Percentiles rank a stretch among this genome's conserved stretches.
Evolutionary conservation across 2,888 invertebrate genomes (phyloP).

Genomic region (Drosophila siamana): DNA sequence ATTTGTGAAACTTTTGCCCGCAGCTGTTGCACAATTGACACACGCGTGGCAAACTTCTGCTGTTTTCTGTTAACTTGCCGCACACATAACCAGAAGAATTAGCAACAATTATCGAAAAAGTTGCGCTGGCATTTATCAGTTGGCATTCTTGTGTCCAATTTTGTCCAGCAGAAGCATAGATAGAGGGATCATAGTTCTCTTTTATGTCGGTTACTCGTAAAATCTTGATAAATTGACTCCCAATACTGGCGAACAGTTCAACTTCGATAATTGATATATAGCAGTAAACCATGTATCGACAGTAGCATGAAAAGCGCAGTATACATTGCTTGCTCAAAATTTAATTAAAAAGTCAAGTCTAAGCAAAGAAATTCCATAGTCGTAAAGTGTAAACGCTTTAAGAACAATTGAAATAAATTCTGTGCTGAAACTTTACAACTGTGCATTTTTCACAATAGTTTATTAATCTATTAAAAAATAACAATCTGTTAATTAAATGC

Average conservation of each 20-base stretch:
- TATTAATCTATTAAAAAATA: too few relatives aligned
- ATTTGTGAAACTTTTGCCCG: slow-evolving; percentile 76
- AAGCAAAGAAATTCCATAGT: too few relatives aligned
- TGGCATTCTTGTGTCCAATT: slow-evolving; percentile 38
- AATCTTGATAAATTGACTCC: slow-evolving; percentile 29
- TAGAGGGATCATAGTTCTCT: neutral
- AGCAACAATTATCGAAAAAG: slow-evolving; percentile 73
- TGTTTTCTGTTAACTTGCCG: slow-evolving; percentile 13
- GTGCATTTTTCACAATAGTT: too few relatives aligned
- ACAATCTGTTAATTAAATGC: too few relatives aligned
- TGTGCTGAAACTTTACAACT: too few relatives aligned
- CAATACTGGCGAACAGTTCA: slow-evolving; percentile 35
- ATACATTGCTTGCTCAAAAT: too few relatives aligned
- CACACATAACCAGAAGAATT: slow-evolving; percentile 45
- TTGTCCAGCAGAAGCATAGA: too few relatives aligned
- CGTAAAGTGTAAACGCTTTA: too few relatives aligned
- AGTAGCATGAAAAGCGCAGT: neutral
- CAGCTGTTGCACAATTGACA: slow-evolving; percentile 77
- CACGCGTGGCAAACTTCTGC: slow-evolving; percentile 39
- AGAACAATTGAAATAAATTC: too few relatives aligned
- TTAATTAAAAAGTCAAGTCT: too few relatives aligned
- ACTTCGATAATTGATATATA: slow-evolving; percentile 35
- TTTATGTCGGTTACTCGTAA: slow-evolving; percentile 4
- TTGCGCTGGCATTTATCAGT: slow-evolving; percentile 60
- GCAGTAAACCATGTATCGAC: neutral